These are phyloP conservation scores for Leptarthrus brevirostris DNA, from an alignment of 2,888 invertebrate species.

Conservation along the genomic window DNA sequence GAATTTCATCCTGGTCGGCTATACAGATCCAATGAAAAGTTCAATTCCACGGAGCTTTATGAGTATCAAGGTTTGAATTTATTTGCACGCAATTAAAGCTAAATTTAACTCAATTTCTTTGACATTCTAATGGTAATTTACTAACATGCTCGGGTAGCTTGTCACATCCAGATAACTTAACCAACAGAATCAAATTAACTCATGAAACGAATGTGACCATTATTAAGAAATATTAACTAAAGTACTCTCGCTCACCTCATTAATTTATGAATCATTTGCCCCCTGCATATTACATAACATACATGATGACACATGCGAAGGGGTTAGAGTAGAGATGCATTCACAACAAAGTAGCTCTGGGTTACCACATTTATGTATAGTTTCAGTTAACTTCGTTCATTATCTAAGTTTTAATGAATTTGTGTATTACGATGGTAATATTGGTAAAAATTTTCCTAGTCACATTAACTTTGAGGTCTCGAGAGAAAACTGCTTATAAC, in stretches of 20 bases:
- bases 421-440: too few species aligned
- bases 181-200: neutral
- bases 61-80: slow-evolving; percentile 66
- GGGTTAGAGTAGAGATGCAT: too few species aligned
- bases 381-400: neutral
- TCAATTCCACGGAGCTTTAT: slow-evolving; percentile 73
- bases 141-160: slow-evolving; percentile 31
- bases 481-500: too few species aligned
- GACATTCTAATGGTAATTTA: neutral
- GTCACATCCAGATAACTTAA: slow-evolving; percentile 33
- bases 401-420: too few species aligned
- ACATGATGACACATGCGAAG: neutral
- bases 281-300: neutral
- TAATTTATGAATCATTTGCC: neutral
- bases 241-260: neutral
- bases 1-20: slow-evolving; percentile 70
- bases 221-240: neutral
- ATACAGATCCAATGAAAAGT: slow-evolving; percentile 74
- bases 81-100: slow-evolving; percentile 54
- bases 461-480: too few species aligned
- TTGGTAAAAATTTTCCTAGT: too few species aligned
- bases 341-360: neutral
- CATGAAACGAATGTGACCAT: neutral
- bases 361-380: neutral
- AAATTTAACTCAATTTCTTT: neutral